Percentiles rank a stretch among this genome's conserved stretches.
Evolutionary conservation across 2,888 invertebrate genomes (phyloP).

Genomic region (Neria commutata): DNA sequence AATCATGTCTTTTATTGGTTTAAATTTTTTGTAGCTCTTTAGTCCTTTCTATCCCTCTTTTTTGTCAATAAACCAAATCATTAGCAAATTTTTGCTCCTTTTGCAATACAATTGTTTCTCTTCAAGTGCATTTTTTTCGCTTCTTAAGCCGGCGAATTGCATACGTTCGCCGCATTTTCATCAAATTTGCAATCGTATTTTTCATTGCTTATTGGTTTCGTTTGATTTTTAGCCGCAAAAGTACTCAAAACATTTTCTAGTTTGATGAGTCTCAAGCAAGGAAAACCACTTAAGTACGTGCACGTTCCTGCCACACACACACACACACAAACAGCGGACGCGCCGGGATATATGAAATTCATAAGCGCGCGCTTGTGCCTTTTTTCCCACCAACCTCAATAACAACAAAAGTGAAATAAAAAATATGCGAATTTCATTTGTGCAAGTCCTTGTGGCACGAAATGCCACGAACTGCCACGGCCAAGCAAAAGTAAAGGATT

Average conservation of each 20-base stretch:
- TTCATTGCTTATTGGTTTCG: neutral
- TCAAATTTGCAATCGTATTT: neutral
- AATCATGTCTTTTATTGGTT: too few species aligned
- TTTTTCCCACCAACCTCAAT: neutral
- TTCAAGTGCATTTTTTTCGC: too few species aligned
- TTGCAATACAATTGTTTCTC: too few species aligned
- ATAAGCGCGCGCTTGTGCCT: neutral
- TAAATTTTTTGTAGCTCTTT: too few species aligned
- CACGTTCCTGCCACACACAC: neutral
- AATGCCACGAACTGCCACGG: neutral
- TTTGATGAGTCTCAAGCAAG: slow-evolving; percentile 12
- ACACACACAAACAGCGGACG: neutral
- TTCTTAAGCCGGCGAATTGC: too few species aligned
- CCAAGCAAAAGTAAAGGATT: slow-evolving; percentile 11
- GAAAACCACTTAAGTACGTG: slow-evolving; percentile 18
- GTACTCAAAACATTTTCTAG: too few species aligned
- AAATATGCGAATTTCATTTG: neutral
- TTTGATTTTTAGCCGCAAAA: neutral
- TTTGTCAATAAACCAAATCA: too few species aligned
- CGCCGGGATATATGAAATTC: neutral
- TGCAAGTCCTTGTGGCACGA: neutral
- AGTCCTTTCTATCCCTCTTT: too few species aligned
- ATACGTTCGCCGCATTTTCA: too few species aligned
- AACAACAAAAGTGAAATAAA: too few species aligned
- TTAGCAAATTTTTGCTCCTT: too few species aligned